Evolutionary conservation across 1,140 invertebrate species (phyloP), one percentile per base, ranked within the genome.

Genomic region (Neodiprion virginianus): DNA sequence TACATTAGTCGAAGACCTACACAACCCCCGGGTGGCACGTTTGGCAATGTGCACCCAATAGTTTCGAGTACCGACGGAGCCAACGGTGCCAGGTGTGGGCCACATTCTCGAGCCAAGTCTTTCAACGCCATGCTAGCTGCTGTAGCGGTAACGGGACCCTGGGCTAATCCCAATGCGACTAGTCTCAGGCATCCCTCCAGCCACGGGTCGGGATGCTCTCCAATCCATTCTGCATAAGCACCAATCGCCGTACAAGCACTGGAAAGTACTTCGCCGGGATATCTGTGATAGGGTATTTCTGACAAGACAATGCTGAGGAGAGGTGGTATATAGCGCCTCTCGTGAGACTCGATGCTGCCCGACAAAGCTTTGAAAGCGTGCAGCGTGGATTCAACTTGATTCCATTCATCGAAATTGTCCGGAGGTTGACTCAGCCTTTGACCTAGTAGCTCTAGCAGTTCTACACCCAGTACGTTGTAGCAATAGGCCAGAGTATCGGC

Each of bases 401-500:
- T 91, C 91, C 93, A 94, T 71, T 86, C 83, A 69, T 87, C 84
- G 0, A 80, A 69, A 11, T 79, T 84, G 8, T 81, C 74, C 1
- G 80, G 65, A 0, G 81, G 74, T 21, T 79, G 72, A 48, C 82
- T 87, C 9, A 95, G 80, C 79, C 91, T 89, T 65, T 88, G 86
- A 21, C 91, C 91, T 23, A 95, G 83, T 53, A 94, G 89, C 49
- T 92, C 89, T 10, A 96, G 80, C 76, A 96, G 91, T 78, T 92
- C 90, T 21, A 93, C 90, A 61, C 92, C 90, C 1, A 97, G 86
- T 1, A 97, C 92, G 79, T 92, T 93, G 83, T 93, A 95, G 86
- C 96, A 96, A 84, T 97, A 97, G 87, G 95, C 93, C 83, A 97
- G 92, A 28, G 95, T 96, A 86, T 98, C 96, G 0, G 94, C 93